Evolutionary conservation across 2,113 vertebrate genomes (phyloP), one percentile per base, ranked within the genome.

Genomic region (Greenwoodochromis staneri): DNA sequence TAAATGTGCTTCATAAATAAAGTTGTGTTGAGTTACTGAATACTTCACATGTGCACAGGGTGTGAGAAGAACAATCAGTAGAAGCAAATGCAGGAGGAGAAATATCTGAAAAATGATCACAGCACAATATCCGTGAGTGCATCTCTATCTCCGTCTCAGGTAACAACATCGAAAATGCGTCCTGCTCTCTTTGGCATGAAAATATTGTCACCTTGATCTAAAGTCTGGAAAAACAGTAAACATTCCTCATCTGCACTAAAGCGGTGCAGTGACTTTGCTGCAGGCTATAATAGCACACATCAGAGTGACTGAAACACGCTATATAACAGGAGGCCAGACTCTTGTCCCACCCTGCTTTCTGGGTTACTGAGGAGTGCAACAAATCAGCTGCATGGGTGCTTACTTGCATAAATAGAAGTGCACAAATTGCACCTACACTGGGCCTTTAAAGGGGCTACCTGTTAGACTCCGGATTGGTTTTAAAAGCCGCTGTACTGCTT

Each of bases 211-310:
- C 78, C 80, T 69, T 87, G 91, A 94, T 94, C 87, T 93, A 71
- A 94, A 86, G 85, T 93, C 73, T 88, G 59, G 86, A 86, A 84
- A 91, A 80, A 87, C 80, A 85, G 51, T 94, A 92, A 95, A 95
- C 84, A 94, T 93, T 93, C 88, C 90, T 88, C 80, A 63, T 1
- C 31, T 63, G 31, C 59, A 36, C 59, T 36, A 63, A 63, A 36
- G 59, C 0, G 9, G 17, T n/a, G 6, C 86, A 81, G 87, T 55
- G 76, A 1, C 40, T 76, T 29, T 29, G 69, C 69, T 76, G 69
- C 69, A 76, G 40, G 69, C 2, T 76, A 17, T 29, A 76, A 76
- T 11, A 76, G 69, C 69, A 45, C 8, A 0, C 40, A 73, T 29
- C 69, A 29, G 40, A 76, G 69, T 1, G 40, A 76, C 1, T 76